Base-by-base conservation (phyloP, 2,888 invertebrate genomes). In the Sesamia inferens region DNA sequence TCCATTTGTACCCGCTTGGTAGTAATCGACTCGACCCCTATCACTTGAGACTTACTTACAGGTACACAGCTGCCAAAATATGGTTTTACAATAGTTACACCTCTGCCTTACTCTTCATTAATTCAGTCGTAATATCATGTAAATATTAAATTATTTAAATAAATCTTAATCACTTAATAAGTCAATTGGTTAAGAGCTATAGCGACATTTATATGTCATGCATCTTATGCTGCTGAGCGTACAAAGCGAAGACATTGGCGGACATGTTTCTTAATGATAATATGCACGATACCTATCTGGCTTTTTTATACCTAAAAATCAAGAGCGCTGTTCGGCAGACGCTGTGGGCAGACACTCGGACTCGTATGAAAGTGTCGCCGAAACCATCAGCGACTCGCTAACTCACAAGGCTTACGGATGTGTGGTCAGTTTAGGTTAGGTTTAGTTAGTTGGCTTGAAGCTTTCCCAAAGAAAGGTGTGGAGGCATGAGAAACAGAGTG, bases 291-390 rank as follows among this genome's bases (percentile, higher is more conserved):
- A 24, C 22, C 22, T 24, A 24, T 7, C 3, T 57, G 24, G 14
- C 7, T 57, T 14, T 24, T 57, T 0, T 57, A 24, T 57, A 57
- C 22, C 55, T 55, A 7, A 7, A 22, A 55, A 22, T 14, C 14
- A 55, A 70, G 48, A 57, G 48, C 19, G 24, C 11, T 13, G 24
- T 42, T 58, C 57, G 14, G 72, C 42, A 72, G 73, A 39, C 8
- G 39, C 57, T 6, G 22, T 13, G n/a, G 44, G 8, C 51, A 71
- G 19, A 47, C 3, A 19, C 14, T 47, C 44, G 24, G 19, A 8
- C 24, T 19, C 7, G 8, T 62, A 63, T 10, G 0, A 44, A 62
- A 62, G 10, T 19, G 24, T 10, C 1, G 6, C 24, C 4, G 4
- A 19, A 19, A 67, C 42, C 5, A 7, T 16, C 13, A 61, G 5